Conservation (phyloP, 1,140 invertebrate genomes). For the Calycopis cecrops region DNA sequence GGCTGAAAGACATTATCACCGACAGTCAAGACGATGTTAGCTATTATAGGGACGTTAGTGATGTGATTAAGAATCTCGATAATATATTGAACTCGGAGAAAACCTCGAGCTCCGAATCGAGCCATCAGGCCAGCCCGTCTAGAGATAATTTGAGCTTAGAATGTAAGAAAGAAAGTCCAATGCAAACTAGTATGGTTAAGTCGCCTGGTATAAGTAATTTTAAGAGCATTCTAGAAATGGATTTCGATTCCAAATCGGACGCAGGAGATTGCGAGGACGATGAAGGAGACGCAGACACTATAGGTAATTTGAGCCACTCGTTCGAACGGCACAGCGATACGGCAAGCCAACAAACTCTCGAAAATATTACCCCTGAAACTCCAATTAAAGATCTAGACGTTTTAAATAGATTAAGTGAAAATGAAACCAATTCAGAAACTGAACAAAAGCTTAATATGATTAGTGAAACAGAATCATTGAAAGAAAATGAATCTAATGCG, state of each 20-base stretch:
- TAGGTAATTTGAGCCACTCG: constrained; percentile 63
- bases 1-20: constrained; percentile 76
- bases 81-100: constrained; percentile 79
- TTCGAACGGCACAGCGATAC: constrained; percentile 65
- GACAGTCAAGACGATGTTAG: constrained; percentile 73
- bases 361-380: constrained; percentile 62
- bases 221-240: constrained; percentile 58
- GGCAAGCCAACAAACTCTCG: constrained; percentile 57
- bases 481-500: constrained; percentile 50
- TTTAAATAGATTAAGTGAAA: constrained; percentile 27
- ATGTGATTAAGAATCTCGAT: constrained; percentile 80
- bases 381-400: constrained; percentile 54
- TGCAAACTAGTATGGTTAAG: constrained; percentile 63
- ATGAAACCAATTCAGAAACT: constrained; percentile 20
- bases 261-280: constrained; percentile 43
- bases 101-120: constrained; percentile 77
- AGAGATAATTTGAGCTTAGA: constrained; percentile 62
- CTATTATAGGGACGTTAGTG: constrained; percentile 77
- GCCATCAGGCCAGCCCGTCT: constrained; percentile 74
- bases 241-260: constrained; percentile 37
- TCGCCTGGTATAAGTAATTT: constrained; percentile 66
- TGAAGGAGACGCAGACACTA: constrained; percentile 55
- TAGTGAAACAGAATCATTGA: constrained; percentile 49
- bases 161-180: constrained; percentile 63
- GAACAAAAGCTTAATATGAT: constrained; percentile 32